These are phyloP conservation scores for Pungitius pungitius DNA, from an alignment of 2,113 vertebrate genomes.

Conservation along the genomic window DNA sequence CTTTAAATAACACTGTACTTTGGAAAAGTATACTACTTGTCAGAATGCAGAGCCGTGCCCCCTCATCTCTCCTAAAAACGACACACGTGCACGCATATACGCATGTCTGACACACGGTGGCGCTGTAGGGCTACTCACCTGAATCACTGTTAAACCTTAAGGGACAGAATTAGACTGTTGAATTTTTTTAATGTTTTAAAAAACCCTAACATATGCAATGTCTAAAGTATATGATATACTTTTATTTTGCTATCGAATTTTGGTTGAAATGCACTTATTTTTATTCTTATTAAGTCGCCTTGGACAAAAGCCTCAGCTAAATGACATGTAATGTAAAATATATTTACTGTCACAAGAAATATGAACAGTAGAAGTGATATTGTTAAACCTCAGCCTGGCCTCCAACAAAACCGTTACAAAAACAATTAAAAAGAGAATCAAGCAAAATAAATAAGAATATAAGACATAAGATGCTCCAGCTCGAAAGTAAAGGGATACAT, in stretches of 20 bases:
- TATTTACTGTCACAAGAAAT: neutral
- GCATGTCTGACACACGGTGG: slow-evolving; percentile 41
- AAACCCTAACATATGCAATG: neutral
- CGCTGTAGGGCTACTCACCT: neutral
- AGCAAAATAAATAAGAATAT: neutral
- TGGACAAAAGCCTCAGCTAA: no score
- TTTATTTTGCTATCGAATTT: neutral
- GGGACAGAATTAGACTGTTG: neutral
- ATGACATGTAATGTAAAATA: no score
- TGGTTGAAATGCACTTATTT: no score
- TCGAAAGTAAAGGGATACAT: neutral
- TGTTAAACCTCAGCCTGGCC: neutral
- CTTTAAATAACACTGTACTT: neutral
- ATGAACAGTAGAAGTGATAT: neutral
- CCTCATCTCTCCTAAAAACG: neutral
- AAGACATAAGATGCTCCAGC: neutral
- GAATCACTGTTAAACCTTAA: neutral
- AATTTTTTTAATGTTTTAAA: neutral
- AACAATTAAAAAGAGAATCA: neutral
- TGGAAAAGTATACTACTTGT: neutral
- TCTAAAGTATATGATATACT: neutral
- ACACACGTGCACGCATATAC: neutral
- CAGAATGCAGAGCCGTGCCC: neutral
- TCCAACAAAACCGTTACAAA: neutral
- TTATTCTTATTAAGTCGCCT: no score